Base-by-base conservation (phyloP, 2,888 invertebrate species). In the Serripes groenlandicus region DNA sequence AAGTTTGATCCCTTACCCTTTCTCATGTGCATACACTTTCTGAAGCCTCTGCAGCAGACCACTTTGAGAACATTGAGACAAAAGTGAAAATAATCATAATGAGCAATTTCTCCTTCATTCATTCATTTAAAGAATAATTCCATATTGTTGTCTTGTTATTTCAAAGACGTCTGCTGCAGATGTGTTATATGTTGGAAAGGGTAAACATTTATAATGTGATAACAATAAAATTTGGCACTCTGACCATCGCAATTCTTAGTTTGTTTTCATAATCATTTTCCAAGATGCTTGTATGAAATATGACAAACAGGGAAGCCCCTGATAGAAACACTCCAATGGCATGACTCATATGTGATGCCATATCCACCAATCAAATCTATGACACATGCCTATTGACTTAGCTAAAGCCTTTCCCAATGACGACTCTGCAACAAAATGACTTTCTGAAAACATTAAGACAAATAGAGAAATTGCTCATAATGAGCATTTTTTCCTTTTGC, bases 401-500 rank as follows among this genome's bases (percentile, higher is more conserved):
- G n/a, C n/a, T n/a, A n/a, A n/a, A n/a, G n/a, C n/a, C n/a, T n/a
- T n/a, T n/a, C n/a, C n/a, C n/a, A n/a, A n/a, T n/a, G n/a, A n/a
- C 18, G 42, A 42, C 9, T 42, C 18, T 42, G 42, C 9, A 9
- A 11, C 42, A 42, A 42, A 18, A 42, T 42, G 42, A 42, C 9
- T 9, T 18, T 11, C 9, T 42, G 56, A 30, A 60, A 60, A 60
- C 60, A 60, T 30, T 60, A 32, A 18, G 60, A 21, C 15, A 60
- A 60, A 60, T 9, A 21, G 60, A 60, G 60, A 60, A 60, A 60
- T 18, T 60, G 60, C 32, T 60, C 7, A 21, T 60, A 4, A 30
- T 30, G 15, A 60, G 60, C 60, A 60, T 30, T 60, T 60, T 60
- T 32, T 60, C 60, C 28, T 60, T 60, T 30, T 30, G 15, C 60